phyloP scores from a whole-genome alignment of 2,797 vertebrate genomes.

The Nyctalus aviator region DNA sequence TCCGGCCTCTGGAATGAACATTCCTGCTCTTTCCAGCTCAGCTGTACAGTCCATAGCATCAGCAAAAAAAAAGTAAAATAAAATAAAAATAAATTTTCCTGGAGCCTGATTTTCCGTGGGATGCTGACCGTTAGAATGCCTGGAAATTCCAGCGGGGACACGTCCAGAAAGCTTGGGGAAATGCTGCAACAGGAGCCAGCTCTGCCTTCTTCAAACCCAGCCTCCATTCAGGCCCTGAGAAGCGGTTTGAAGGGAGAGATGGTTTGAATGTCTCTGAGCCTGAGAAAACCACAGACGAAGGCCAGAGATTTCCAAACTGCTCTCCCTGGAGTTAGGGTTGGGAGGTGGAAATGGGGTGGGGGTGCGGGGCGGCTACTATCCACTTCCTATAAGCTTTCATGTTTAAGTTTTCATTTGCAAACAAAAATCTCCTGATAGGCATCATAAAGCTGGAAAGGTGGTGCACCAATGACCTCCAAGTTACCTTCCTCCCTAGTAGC shows the following conservation, averaged over 20 bases:
- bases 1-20: slow-evolving; percentile 56
- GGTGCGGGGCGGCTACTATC: background rate
- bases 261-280: background rate
- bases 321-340: background rate
- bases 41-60: slow-evolving; percentile 14
- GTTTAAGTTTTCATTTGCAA: background rate
- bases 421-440: background rate
- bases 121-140: slow-evolving; percentile 33
- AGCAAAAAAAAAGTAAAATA: background rate
- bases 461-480: background rate
- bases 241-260: background rate
- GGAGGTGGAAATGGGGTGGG: no score
- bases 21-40: slow-evolving; percentile 42
- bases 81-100: slow-evolving; percentile 17
- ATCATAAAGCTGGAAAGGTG: background rate
- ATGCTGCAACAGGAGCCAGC: background rate
- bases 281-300: background rate
- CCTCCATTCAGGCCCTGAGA: background rate
- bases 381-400: background rate
- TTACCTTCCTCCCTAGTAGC: background rate
- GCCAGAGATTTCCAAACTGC: background rate
- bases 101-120: slow-evolving; percentile 49
- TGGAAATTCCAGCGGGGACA: slow-evolving; percentile 5
- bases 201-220: background rate
- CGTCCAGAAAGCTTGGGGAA: slow-evolving; percentile 1